Evolutionary conservation across 1,140 invertebrate species (phyloP).

Genomic region (Eubasilissa regina): DNA sequence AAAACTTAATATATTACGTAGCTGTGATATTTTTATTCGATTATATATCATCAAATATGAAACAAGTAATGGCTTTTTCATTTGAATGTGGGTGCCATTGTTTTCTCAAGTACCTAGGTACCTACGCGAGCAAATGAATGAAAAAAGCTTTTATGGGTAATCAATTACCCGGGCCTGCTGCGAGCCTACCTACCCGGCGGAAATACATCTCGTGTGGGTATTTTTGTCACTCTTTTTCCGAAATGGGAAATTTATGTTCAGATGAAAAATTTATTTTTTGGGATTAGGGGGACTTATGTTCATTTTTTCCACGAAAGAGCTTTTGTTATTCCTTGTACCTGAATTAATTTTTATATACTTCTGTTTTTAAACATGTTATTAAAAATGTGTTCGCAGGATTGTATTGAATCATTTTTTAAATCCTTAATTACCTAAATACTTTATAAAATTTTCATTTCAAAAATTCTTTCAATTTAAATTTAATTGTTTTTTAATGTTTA

Average conservation of each 20-base stretch:
- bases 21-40: no score
- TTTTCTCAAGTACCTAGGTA: slow-evolving; percentile 3
- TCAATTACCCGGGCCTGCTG: slow-evolving; percentile 11
- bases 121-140: slow-evolving; percentile 15
- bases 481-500: no score
- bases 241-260: slow-evolving; percentile 34
- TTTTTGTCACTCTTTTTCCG: slow-evolving; percentile 38
- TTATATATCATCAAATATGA: no score
- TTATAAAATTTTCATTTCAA: no score
- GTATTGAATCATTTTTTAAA: no score
- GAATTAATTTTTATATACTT: no score
- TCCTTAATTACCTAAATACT: no score
- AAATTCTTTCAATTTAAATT: no score
- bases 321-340: background rate
- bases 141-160: slow-evolving; percentile 38
- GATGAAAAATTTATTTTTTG: slow-evolving; percentile 27
- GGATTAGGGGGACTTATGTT: slow-evolving; percentile 36
- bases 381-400: no score
- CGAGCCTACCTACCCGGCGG: background rate
- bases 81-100: background rate
- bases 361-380: no score
- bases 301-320: slow-evolving; percentile 8
- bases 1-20: no score
- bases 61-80: background rate
- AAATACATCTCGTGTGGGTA: slow-evolving; percentile 11